Evolutionary conservation across 2,113 vertebrate species (phyloP), one percentile per base, ranked within the genome.

Genomic region (Himantopus leucocephalus): DNA sequence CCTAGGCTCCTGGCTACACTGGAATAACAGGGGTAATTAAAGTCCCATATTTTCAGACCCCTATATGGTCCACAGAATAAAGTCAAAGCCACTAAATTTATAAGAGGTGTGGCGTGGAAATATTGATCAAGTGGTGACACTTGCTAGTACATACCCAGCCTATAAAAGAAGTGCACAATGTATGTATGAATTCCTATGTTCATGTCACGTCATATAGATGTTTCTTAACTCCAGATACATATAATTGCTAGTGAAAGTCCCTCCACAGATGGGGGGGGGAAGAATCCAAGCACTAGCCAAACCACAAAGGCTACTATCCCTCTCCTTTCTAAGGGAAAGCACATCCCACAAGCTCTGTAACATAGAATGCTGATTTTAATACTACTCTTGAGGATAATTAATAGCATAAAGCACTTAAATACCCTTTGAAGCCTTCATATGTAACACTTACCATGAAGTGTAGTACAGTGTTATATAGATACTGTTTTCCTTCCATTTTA

Each of bases 401-500:
- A 92, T 41, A 83, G 30, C 56, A 81, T 70, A 74, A 90, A 92
- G 53, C 50, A 73, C 47, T 94, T 91, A 67, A 88, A 86, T 71
- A 89, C 10, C 21, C 10, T 55, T 74, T 52, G 72, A 88, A 92
- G n/a, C 43, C 24, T 84, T 80, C 39, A 84, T 53, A 48, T 83
- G 45, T 76, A 90, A 76, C 34, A 50, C 18, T 87, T n/a, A 58
- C 14, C 29, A 70, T 56, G 10, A 90, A 78, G 41, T 19, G 23
- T 23, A 75, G 20, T 7, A 58, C 10, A 45, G 34, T 47, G 35
- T 27, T 76, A 45, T 47, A 81, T 5, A 12, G 1, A 85, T 60
- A 84, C 47, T 62, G 30, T 80, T 96, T 96, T 75, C 71, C 64
- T 68, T 92, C 74, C 50, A 50, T 89, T 94, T 95, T 58, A 84